Conservation (phyloP, 64 coral and sea anemone genomes). For the Montipora efflorescens region DNA sequence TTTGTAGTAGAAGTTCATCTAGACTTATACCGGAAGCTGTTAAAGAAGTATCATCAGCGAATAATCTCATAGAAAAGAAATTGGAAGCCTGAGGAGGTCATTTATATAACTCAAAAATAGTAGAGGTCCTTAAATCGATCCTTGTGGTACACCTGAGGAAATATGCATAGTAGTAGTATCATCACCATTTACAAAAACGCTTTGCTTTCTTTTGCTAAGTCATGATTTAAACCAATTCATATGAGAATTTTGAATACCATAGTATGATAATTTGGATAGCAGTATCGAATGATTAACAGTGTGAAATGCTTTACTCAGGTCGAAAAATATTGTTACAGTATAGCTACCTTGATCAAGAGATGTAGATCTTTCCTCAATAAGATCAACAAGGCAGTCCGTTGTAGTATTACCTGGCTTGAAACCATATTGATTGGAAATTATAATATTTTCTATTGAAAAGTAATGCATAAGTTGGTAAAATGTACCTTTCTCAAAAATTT, state of each 20-base stretch:
- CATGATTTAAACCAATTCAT: slow-evolving; percentile 19
- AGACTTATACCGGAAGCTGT: background rate
- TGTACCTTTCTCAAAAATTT: slow-evolving; percentile 34
- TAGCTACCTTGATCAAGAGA: slow-evolving; percentile 6
- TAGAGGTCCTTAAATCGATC: slow-evolving; percentile 16
- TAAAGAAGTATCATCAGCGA: slow-evolving; percentile 42
- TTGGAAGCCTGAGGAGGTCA: background rate
- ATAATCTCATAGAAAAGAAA: background rate
- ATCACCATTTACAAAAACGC: background rate
- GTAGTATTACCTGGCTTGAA: background rate
- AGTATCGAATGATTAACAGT: slow-evolving; percentile 40
- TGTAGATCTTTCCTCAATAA: slow-evolving; percentile 17
- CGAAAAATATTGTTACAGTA: background rate
- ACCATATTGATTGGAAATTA: slow-evolving; percentile 19
- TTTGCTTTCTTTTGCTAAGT: no score
- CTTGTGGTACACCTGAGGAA: background rate
- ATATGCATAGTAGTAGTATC: background rate
- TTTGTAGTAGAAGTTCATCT: no score
- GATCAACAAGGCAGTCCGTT: background rate
- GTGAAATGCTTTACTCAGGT: slow-evolving; percentile 47
- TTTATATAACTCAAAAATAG: slow-evolving; percentile 45
- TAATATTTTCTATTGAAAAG: slow-evolving; percentile 3
- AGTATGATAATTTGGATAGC: slow-evolving; percentile 18
- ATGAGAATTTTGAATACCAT: background rate
- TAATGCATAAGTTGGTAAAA: slow-evolving; percentile 1